Conservation (phyloP, 1,140 invertebrate genomes). For the Nixonia krombeini region DNA sequence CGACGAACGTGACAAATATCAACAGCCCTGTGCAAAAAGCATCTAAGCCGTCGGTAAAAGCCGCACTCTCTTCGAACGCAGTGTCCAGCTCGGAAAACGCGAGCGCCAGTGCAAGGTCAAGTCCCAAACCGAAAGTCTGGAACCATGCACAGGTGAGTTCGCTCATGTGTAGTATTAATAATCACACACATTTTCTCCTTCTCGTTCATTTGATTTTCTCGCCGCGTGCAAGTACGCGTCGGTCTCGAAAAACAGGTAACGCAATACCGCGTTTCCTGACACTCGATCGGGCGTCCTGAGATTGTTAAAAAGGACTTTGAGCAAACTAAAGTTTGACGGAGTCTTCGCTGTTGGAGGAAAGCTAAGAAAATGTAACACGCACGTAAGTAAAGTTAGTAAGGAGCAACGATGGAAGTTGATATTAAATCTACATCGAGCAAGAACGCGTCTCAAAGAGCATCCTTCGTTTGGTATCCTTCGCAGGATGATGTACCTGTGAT, state of each 20-base stretch:
- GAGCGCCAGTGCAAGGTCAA: constrained; percentile 57
- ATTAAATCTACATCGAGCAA: constrained; percentile 39
- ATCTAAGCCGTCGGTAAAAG: constrained; percentile 62
- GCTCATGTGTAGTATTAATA: constrained; percentile 1
- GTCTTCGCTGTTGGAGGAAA: not conserved
- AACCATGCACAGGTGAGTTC: constrained; percentile 63
- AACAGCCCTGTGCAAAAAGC: constrained; percentile 57
- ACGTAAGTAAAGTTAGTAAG: constrained; percentile 26
- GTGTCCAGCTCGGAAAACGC: constrained; percentile 55
- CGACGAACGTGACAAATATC: constrained; percentile 43
- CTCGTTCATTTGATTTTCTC: constrained; percentile 18
- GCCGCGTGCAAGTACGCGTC: constrained; percentile 6
- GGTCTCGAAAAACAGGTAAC: no score
- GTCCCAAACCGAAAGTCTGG: constrained; percentile 68
- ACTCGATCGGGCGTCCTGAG: no score
- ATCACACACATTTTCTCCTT: constrained; percentile 11
- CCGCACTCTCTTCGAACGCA: constrained; percentile 53
- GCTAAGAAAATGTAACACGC: constrained; percentile 14
- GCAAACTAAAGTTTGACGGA: no score
- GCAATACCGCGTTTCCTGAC: not conserved
- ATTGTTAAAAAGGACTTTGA: no score
- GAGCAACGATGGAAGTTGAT: constrained; percentile 10
- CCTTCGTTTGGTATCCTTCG: constrained; percentile 24
- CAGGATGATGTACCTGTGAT: constrained; percentile 31
- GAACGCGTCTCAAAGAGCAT: constrained; percentile 34